These are phyloP conservation scores for Lamellibrachia columna DNA, from an alignment of 2,888 invertebrate species.

Conservation along the genomic window DNA sequence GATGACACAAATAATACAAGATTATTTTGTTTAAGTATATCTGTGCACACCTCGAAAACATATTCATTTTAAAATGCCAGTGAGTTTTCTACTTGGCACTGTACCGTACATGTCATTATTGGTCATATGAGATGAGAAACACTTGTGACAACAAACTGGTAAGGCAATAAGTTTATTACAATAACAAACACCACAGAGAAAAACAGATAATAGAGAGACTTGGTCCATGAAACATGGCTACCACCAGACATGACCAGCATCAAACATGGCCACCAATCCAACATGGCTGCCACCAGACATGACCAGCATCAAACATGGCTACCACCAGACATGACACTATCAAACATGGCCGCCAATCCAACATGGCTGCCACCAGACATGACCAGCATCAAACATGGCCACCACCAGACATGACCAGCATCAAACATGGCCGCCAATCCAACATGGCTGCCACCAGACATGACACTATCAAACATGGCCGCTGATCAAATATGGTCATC, in stretches of 20 bases:
- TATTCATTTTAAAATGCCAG: not conserved
- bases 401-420: not conserved
- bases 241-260: too few species aligned
- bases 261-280: not conserved
- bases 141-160: not conserved
- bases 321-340: not conserved
- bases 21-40: not conserved
- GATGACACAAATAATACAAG: too few species aligned
- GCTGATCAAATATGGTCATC: not conserved
- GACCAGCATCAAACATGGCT: too few species aligned
- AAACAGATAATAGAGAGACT: not conserved
- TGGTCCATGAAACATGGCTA: not conserved
- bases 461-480: not conserved
- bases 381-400: not conserved
- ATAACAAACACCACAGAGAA: not conserved
- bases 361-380: too few species aligned
- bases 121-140: not conserved
- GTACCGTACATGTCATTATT: not conserved
- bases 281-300: not conserved
- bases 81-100: not conserved
- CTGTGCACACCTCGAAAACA: not conserved
- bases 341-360: not conserved
- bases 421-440: too few species aligned
- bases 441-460: not conserved
- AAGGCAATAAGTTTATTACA: slow-evolving; percentile 12